Base-by-base conservation (phyloP, 23 tunicate species). In the Botrylloides violaceus region DNA sequence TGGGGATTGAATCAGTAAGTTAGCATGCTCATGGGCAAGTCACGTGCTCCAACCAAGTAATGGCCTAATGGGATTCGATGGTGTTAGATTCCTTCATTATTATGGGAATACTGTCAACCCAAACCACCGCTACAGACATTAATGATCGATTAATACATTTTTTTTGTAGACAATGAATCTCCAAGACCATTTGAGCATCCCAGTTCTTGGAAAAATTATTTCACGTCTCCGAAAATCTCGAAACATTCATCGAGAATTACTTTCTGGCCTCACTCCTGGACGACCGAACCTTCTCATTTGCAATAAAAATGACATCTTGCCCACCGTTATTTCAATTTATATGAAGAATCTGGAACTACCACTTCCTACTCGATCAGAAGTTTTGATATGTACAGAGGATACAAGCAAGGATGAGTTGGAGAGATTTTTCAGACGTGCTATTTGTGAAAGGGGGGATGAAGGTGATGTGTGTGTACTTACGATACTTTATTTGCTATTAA, bases 281-380 rank as follows among this genome's bases (percentile, higher is more conserved):
- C 71, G 34, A 58, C 93, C 93, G 1, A 85, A 85, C 55, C 50
- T 85, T 5, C 31, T 85, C 23, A 64, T 79, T 33, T 79, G 84
- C 59, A 79, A 57, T 21, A 71, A 74, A 55, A 25, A 66, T 5
- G 84, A 79, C 5, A 70, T 75, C 47, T 59, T 79, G 33, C 66
- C 84, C 18, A 73, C 81, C 26, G 48, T 79, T 12, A 49, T 85
- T 1, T 79, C 94, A 20, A 32, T 85, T 2, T 85, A 79, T 72
- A 74, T 79, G 85, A 66, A 43, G 1, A 64, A 78, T 64, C 59
- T 58, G 6, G 72, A 85, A 24, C 81, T 79, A 62, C 77, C 72
- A 29, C 71, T 85, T 12, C 94, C 94, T 15, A 43, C 84, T 15
- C 22, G 61, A 35, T 79, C 94, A 2, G 94, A 85, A 70, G 94